A percentile compares a stretch with the other conserved stretches of the same genome.
Conservation (phyloP, 1,140 invertebrate genomes). For the Drosophila paulistorum region DNA sequence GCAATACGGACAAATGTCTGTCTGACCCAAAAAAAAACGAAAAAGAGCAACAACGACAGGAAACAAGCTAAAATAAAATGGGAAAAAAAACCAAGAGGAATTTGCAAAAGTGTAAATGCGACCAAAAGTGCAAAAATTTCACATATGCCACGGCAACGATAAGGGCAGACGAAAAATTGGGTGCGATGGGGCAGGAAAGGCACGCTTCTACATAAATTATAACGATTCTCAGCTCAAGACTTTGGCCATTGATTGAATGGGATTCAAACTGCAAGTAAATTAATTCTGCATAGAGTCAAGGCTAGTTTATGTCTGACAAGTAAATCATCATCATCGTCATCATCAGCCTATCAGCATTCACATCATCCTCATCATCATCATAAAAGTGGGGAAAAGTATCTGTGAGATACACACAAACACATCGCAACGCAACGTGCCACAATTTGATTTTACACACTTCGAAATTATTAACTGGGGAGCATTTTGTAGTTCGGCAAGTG, state of each 20-base stretch:
- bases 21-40: constrained; percentile 39
- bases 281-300: constrained; percentile 39
- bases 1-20: constrained; percentile 76
- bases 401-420: constrained; percentile 32
- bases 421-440: constrained; percentile 36
- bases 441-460: constrained; percentile 78
- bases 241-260: constrained; percentile 56
- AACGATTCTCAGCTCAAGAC: constrained; percentile 13
- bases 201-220: constrained; percentile 67
- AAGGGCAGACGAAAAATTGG: background rate
- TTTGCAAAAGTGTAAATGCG: constrained; percentile 57
- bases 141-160: constrained; percentile 54
- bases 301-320: background rate
- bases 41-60: background rate
- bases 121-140: constrained; percentile 64
- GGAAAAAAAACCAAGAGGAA: constrained; percentile 22
- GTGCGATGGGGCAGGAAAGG: constrained; percentile 6
- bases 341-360: constrained; percentile 1
- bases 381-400: constrained; percentile 23
- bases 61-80: constrained; percentile 9
- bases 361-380: constrained; percentile 1
- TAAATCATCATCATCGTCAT: background rate
- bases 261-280: constrained; percentile 50
- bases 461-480: constrained; percentile 80
- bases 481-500: constrained; percentile 74